Conservation (phyloP, 2,113 vertebrate genomes). For the Gulo gulo region DNA sequence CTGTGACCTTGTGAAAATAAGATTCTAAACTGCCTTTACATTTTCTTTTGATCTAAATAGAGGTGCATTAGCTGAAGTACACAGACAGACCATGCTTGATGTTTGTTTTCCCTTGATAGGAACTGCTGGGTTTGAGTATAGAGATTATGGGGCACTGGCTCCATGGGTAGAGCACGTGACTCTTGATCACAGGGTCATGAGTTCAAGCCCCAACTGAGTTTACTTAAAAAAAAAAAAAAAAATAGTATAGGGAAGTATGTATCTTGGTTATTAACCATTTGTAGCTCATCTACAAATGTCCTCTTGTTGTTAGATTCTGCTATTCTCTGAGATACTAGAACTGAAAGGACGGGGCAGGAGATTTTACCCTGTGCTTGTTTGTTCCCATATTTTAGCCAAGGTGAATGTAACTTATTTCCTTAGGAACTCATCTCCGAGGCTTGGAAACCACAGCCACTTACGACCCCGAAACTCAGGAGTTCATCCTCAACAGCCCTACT, state of each 20-base stretch:
- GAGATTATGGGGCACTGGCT: neutral
- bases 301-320: neutral
- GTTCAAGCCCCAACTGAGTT: neutral
- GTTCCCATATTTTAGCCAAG: neutral
- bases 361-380: neutral
- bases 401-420: conserved; percentile 24
- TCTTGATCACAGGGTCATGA: neutral
- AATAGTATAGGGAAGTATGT: neutral
- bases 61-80: neutral
- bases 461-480: conserved; percentile 94
- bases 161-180: neutral
- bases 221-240: neutral
- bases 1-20: neutral
- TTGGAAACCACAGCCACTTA: conserved; percentile 97
- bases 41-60: neutral
- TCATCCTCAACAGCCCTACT: conserved; percentile 96
- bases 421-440: conserved; percentile 95
- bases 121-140: neutral
- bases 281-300: neutral
- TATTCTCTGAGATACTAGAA: neutral
- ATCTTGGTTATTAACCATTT: neutral
- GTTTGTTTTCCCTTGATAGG: neutral
- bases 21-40: neutral
- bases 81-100: neutral
- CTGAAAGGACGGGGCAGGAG: neutral